Conservation (phyloP, 2,797 vertebrate genomes). For the Sebastes baramenuke region DNA sequence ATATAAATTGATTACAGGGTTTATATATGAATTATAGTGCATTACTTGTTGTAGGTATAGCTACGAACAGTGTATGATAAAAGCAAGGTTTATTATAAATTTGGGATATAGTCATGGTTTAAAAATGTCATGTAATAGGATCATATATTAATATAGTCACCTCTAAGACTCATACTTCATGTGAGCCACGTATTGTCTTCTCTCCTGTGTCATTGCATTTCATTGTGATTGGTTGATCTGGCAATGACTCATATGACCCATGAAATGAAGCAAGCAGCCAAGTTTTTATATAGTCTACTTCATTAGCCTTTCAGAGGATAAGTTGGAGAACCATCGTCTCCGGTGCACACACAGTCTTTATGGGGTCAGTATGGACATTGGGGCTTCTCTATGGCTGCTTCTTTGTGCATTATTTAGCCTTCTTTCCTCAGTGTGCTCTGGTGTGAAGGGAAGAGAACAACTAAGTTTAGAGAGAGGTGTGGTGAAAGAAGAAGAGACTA, state of each 20-base stretch:
- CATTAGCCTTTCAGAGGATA: not conserved
- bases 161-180: not conserved
- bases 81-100: not conserved
- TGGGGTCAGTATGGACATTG: constrained; percentile 27
- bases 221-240: constrained; percentile 47
- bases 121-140: not conserved
- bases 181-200: not conserved
- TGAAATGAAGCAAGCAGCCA: not conserved
- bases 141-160: not conserved
- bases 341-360: constrained; percentile 4
- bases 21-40: no score
- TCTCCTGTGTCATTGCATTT: not conserved
- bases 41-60: no score
- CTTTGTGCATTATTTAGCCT: constrained; percentile 18
- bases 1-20: no score
- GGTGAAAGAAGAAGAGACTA: not conserved
- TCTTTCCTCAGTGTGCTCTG: constrained; percentile 3
- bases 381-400: constrained; percentile 3
- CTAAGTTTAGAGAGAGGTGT: not conserved
- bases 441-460: not conserved
- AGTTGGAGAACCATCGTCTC: not conserved
- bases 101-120: not conserved
- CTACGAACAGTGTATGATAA: no score
- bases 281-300: constrained; percentile 17
- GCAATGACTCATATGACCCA: constrained; percentile 30